A percentile compares a stretch with the other conserved stretches of the same genome.
These are phyloP conservation scores for Synanthedon vespiformis DNA, from an alignment of 2,888 invertebrate species.

Conservation along the genomic window DNA sequence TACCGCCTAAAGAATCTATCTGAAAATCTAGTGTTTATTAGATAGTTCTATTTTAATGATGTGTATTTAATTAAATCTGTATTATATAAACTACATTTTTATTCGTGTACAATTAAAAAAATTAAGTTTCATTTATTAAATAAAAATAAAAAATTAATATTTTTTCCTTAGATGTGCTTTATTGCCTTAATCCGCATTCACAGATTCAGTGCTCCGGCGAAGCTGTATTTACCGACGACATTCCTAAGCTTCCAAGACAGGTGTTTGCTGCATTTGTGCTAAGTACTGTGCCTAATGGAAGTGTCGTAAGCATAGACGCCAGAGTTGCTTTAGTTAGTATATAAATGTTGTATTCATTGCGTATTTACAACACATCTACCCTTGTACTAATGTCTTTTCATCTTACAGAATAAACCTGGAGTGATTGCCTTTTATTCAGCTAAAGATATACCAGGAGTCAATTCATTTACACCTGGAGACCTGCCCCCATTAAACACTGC, in stretches of 20 bases:
- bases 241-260: constrained; percentile 54
- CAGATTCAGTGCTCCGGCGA: constrained; percentile 62
- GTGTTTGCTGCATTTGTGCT: constrained; percentile 73
- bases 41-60: too few relatives aligned
- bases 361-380: too few relatives aligned
- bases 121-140: too few relatives aligned
- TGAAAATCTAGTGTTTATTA: too few relatives aligned
- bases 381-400: too few relatives aligned
- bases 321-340: constrained; percentile 37
- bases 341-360: neutral
- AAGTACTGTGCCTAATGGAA: constrained; percentile 17
- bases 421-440: too few relatives aligned
- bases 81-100: neutral
- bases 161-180: neutral
- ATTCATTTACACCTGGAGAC: constrained; percentile 28
- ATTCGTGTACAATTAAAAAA: too few relatives aligned
- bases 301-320: constrained; percentile 57
- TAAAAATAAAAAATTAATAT: too few relatives aligned
- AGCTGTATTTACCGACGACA: constrained; percentile 72
- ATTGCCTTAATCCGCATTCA: too few relatives aligned
- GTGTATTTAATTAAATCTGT: neutral
- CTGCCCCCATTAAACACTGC: constrained; percentile 1
- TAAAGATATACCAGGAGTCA: too few relatives aligned
- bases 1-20: too few relatives aligned
- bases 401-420: neutral